These are phyloP conservation scores for Leptinotarsa rubiginosa DNA, from an alignment of 2,888 invertebrate genomes.

Conservation along the genomic window DNA sequence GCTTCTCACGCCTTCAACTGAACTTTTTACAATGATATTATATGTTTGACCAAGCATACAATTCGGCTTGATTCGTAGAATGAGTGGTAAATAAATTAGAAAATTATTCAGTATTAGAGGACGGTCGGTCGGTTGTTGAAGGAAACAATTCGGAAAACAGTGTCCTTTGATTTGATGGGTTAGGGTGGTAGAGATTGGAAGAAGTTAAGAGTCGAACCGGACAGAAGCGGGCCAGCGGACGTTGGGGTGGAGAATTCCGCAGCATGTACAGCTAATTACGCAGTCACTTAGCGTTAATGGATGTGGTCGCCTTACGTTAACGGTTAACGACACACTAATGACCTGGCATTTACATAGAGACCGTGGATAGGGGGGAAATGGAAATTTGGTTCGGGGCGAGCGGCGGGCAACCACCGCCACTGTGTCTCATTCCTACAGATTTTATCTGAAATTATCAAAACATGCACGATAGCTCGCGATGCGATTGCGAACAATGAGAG, in stretches of 20 bases:
- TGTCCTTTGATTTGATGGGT: constrained; percentile 60
- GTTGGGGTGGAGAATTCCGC: constrained; percentile 40
- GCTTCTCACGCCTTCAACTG: no score
- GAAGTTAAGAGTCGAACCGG: constrained; percentile 37
- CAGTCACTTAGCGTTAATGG: constrained; percentile 69
- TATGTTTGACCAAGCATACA: not conserved
- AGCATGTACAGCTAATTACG: constrained; percentile 68
- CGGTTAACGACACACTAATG: constrained; percentile 69
- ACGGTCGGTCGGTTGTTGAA: constrained; percentile 38
- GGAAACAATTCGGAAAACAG: constrained; percentile 54
- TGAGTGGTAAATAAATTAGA: constrained; percentile 27
- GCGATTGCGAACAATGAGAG: constrained; percentile 67
- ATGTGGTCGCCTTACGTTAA: constrained; percentile 68
- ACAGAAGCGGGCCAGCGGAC: not conserved
- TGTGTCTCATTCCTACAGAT: constrained; percentile 63
- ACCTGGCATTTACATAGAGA: constrained; percentile 66
- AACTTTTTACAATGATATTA: no score
- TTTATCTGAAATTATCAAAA: constrained; percentile 66
- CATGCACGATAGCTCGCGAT: constrained; percentile 62
- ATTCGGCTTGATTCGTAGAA: not conserved
- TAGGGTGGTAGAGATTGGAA: constrained; percentile 49
- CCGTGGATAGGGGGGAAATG: constrained; percentile 50
- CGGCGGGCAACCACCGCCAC: constrained; percentile 12
- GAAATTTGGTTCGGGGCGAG: constrained; percentile 12
- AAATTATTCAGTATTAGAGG: constrained; percentile 33